Conservation (phyloP, 2,113 vertebrate genomes). For the Steatornis caripensis region DNA sequence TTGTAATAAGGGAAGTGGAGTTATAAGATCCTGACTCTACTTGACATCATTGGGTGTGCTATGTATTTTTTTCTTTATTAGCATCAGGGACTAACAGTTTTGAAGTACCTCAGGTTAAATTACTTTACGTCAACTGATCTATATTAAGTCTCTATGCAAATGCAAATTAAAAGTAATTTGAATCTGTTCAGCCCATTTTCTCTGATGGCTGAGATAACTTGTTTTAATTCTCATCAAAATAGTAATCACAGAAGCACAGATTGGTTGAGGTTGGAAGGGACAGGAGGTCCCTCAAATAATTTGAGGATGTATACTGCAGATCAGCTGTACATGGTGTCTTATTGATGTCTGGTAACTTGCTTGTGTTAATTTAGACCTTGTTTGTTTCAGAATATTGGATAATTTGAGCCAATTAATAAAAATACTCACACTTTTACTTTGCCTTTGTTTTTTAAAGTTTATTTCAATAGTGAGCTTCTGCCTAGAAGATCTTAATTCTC, state of each 20-base stretch:
- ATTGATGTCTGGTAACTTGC: not conserved
- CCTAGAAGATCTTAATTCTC: not conserved
- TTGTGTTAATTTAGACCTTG: not conserved
- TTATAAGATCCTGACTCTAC: not conserved
- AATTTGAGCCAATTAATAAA: not conserved
- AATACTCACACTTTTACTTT: not conserved
- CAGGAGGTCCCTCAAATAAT: not conserved
- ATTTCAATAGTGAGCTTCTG: not conserved
- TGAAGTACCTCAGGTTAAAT: not conserved
- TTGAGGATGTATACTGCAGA: not conserved
- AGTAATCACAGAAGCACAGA: not conserved
- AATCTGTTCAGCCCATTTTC: not conserved
- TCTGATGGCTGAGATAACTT: not conserved
- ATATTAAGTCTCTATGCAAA: not conserved
- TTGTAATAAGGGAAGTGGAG: not conserved
- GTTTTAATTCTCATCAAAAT: not conserved
- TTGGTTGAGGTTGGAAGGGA: not conserved
- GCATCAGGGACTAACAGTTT: rapidly evolving
- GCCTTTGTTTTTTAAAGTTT: not conserved
- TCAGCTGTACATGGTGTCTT: not conserved
- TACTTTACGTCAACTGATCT: not conserved
- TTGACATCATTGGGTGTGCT: not conserved
- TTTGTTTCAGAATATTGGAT: not conserved
- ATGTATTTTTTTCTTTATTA: not conserved
- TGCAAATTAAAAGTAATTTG: not conserved